A percentile compares a stretch with the other conserved stretches of the same genome.
Conservation (phyloP, 2,888 invertebrate species). For the Epirrita christyi region DNA sequence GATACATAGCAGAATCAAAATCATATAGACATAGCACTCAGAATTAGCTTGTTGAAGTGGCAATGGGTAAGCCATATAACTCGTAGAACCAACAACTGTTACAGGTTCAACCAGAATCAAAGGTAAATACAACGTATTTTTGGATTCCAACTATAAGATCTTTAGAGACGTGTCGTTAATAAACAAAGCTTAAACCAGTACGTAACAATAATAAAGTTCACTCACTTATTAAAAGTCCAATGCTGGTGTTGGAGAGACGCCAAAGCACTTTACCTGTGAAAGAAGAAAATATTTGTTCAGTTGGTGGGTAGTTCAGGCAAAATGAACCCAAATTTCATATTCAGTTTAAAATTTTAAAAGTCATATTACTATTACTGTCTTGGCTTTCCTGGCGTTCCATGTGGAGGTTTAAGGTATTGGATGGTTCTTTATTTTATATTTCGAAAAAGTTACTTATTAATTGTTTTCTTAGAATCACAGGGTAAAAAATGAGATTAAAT, state of each 20-base stretch:
- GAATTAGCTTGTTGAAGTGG: too few species aligned
- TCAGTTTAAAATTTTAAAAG: constrained; percentile 20
- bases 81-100: background rate
- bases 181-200: constrained; percentile 26
- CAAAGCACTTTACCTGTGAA: constrained; percentile 49
- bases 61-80: too few species aligned
- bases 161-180: constrained; percentile 1
- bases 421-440: too few species aligned
- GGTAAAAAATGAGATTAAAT: too few species aligned
- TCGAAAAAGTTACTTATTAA: too few species aligned
- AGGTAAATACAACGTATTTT: background rate
- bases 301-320: constrained; percentile 25
- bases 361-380: constrained; percentile 5
- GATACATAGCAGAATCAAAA: too few species aligned
- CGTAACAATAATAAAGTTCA: constrained; percentile 46
- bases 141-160: background rate
- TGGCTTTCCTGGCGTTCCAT: too few species aligned
- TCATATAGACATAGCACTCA: too few species aligned
- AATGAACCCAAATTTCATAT: constrained; percentile 31
- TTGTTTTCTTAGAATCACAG: too few species aligned
- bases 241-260: constrained; percentile 39
- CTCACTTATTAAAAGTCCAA: constrained; percentile 51
- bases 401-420: too few species aligned
- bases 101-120: too few species aligned
- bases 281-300: constrained; percentile 46